Percentiles rank a stretch among this genome's conserved stretches.
Evolutionary conservation across 2,113 vertebrate species (phyloP).

Genomic region (Zosterops borbonicus): DNA sequence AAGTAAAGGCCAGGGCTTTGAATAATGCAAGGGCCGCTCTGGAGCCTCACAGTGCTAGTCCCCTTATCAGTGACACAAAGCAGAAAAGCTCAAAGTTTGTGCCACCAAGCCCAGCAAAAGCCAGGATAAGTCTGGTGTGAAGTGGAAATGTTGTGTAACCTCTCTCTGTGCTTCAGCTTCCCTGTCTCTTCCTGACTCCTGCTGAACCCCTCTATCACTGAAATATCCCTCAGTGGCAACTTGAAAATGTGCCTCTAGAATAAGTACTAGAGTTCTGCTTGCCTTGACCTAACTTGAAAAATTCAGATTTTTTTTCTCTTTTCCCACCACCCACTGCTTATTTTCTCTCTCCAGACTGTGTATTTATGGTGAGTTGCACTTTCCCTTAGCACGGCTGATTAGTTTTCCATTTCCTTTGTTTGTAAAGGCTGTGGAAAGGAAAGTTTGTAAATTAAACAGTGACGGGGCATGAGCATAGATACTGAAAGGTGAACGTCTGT

Average conservation of each 20-base stretch:
- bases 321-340: not conserved
- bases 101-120: not conserved
- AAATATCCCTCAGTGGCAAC: not conserved
- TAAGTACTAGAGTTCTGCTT: not conserved
- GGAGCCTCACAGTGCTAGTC: not conserved
- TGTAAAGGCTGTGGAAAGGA: slow-evolving; percentile 37
- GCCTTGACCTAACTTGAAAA: not conserved
- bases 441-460: not conserved
- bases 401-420: slow-evolving; percentile 63
- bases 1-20: not conserved
- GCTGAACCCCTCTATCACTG: not conserved
- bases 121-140: not conserved
- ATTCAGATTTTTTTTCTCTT: not conserved
- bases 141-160: not conserved
- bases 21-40: not conserved
- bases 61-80: not conserved
- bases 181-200: not conserved
- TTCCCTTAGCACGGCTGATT: slow-evolving; percentile 8
- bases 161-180: not conserved
- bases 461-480: not conserved
- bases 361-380: slow-evolving; percentile 17
- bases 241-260: not conserved
- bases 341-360: slow-evolving; percentile 23
- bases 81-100: not conserved
- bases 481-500: not conserved